These are phyloP conservation scores for Rhopilema esculentum DNA, from an alignment of 30 jellyfish, hydroid and myxozoan genomes.

Conservation along the genomic window DNA sequence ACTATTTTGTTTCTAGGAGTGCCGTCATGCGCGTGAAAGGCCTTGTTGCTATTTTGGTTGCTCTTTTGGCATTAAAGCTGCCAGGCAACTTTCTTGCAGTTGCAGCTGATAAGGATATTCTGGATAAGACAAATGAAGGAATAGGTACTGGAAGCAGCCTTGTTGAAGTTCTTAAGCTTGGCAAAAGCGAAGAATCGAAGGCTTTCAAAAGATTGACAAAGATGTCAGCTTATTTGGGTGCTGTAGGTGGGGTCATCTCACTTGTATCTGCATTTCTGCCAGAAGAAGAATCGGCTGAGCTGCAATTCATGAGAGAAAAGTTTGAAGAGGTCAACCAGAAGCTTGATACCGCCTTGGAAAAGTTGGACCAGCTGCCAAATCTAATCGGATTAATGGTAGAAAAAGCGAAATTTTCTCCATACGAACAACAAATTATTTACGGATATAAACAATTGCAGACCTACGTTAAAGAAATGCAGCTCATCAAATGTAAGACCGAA, in stretches of 20 bases:
- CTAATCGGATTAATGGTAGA: background rate
- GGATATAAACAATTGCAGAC: slow-evolving; percentile 11
- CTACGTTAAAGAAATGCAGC: background rate
- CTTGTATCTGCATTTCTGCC: slow-evolving; percentile 8
- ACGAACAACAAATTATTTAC: background rate
- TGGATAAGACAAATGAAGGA: too few species aligned
- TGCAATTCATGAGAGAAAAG: slow-evolving; percentile 7
- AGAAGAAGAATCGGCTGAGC: slow-evolving; percentile 15
- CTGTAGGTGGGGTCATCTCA: slow-evolving; percentile 14
- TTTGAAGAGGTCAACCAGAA: slow-evolving; percentile 21
- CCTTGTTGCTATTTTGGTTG: too few species aligned
- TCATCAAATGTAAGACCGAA: background rate
- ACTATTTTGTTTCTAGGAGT: too few species aligned
- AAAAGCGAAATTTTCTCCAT: background rate
- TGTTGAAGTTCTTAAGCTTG: too few species aligned
- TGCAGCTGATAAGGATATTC: too few species aligned
- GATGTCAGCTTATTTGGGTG: slow-evolving; percentile 28
- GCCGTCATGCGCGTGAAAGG: too few species aligned
- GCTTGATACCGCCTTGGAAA: background rate
- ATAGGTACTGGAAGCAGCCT: too few species aligned
- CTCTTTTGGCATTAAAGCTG: too few species aligned
- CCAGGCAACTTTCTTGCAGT: too few species aligned
- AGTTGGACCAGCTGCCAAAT: slow-evolving; percentile 4
- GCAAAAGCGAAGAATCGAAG: background rate
- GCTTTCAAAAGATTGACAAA: background rate